A percentile compares a stretch with the other conserved stretches of the same genome.
phyloP scores from a whole-genome alignment of 2,888 invertebrate genomes.

The Lithophane socia region DNA sequence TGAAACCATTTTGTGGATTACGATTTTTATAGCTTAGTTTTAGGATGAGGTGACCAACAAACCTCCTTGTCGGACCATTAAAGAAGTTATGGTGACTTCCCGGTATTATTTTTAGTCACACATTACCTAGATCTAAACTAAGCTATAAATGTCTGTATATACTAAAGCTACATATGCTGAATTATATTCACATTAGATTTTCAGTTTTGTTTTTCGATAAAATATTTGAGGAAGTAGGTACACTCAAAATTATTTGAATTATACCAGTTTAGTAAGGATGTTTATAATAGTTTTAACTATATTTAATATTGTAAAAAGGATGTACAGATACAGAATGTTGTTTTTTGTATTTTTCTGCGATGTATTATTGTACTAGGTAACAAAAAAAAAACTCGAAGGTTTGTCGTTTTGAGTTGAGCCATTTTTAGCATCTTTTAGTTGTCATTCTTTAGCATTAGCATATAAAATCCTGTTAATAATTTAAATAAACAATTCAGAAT shows the following conservation, averaged over 20 bases:
- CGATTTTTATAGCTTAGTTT: slow-evolving; percentile 31
- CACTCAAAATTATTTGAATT: slow-evolving; percentile 40
- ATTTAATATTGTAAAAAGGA: slow-evolving; percentile 60
- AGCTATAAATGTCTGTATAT: slow-evolving; percentile 18
- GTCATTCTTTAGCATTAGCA: slow-evolving; percentile 39
- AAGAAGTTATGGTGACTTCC: not conserved
- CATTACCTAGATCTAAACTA: slow-evolving; percentile 6
- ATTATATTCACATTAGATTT: slow-evolving; percentile 20
- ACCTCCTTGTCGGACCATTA: not conserved
- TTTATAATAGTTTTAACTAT: slow-evolving; percentile 57
- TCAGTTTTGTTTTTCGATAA: slow-evolving; percentile 43
- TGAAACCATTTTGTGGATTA: slow-evolving; percentile 19
- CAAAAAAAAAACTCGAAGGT: slow-evolving; percentile 18
- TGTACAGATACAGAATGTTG: slow-evolving; percentile 60
- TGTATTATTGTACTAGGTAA: slow-evolving; percentile 47
- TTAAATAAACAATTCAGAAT: slow-evolving; percentile 36
- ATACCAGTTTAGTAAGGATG: slow-evolving; percentile 44
- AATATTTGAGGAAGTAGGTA: slow-evolving; percentile 39
- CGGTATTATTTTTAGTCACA: not conserved
- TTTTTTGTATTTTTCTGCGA: slow-evolving; percentile 56
- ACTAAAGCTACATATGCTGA: slow-evolving; percentile 40
- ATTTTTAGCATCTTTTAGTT: slow-evolving; percentile 32
- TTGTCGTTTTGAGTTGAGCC: slow-evolving; percentile 36
- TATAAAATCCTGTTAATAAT: slow-evolving; percentile 48
- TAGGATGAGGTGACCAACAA: not conserved